Conservation (phyloP, 2,113 vertebrate genomes). For the Typhlomys cinereus region DNA sequence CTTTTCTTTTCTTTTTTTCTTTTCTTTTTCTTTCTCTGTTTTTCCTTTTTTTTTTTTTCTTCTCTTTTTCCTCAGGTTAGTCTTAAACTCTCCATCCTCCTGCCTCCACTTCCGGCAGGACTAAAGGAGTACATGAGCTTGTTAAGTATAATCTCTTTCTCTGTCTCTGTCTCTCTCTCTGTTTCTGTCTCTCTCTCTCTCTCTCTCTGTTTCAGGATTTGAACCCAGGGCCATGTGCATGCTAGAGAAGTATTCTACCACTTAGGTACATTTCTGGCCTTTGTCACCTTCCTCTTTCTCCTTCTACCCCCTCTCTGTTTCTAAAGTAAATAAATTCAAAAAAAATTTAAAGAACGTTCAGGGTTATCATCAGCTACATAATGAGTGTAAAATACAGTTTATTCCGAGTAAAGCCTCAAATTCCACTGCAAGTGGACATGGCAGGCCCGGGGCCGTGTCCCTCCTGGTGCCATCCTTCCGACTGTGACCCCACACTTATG, state of each 20-base stretch:
- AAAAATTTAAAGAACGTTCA: neutral
- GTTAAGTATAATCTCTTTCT: neutral
- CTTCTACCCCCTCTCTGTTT: too few species aligned
- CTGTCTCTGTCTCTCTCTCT: too few species aligned
- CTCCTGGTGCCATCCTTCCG: neutral
- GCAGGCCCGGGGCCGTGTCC: neutral
- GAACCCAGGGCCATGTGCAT: neutral
- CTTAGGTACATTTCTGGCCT: too few species aligned
- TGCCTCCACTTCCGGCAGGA: neutral
- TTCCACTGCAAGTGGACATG: neutral
- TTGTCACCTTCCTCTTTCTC: neutral
- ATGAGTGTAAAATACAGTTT: neutral
- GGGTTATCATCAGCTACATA: neutral
- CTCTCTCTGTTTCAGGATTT: too few species aligned
- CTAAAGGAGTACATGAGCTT: too few species aligned
- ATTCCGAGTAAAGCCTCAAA: too few species aligned
- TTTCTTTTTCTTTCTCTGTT: too few species aligned
- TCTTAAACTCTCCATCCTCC: neutral
- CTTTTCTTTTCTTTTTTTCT: neutral
- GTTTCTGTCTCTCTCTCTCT: too few species aligned
- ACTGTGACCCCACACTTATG: neutral
- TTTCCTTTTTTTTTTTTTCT: neutral
- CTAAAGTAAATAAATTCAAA: conserved; percentile 11
- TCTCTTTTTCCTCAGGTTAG: neutral
- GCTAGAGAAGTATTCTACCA: neutral